These are phyloP conservation scores for Periphyllus acericola DNA, from an alignment of 2,888 invertebrate genomes.

Conservation along the genomic window DNA sequence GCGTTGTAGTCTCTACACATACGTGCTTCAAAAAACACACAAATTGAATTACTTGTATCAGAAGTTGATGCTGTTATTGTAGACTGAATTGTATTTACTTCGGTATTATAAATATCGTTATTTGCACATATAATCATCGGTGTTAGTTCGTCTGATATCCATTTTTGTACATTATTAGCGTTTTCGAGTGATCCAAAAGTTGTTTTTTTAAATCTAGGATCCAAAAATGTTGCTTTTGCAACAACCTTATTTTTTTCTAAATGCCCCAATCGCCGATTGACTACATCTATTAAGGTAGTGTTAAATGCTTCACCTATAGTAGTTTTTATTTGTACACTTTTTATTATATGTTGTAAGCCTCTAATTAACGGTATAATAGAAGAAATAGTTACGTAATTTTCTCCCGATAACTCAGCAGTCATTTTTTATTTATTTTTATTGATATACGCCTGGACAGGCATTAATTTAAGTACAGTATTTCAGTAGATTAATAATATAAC, in stretches of 20 bases:
- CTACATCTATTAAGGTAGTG: constrained; percentile 24
- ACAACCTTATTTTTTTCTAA: constrained; percentile 17
- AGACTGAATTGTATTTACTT: constrained; percentile 7
- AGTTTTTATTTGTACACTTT: too few relatives aligned
- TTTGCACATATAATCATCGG: constrained; percentile 5
- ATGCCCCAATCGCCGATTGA: background rate
- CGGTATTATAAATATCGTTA: constrained; percentile 7
- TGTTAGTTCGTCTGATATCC: constrained; percentile 11
- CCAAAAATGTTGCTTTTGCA: constrained; percentile 27
- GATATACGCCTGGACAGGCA: background rate
- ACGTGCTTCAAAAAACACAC: constrained; percentile 7
- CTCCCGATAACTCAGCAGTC: constrained; percentile 19
- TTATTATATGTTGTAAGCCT: too few relatives aligned
- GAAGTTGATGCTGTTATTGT: background rate
- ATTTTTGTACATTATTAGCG: constrained; percentile 5
- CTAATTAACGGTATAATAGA: constrained; percentile 24
- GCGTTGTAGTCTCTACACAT: too few relatives aligned
- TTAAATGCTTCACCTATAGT: background rate
- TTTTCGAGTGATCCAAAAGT: constrained; percentile 22
- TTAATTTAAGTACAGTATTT: too few relatives aligned
- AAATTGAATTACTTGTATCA: constrained; percentile 16
- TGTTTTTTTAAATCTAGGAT: constrained; percentile 3
- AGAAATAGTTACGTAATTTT: constrained; percentile 20
- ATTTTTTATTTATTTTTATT: background rate
- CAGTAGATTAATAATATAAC: too few relatives aligned